Conservation (phyloP, 2,113 vertebrate species). For the Picathartes gymnocephalus region DNA sequence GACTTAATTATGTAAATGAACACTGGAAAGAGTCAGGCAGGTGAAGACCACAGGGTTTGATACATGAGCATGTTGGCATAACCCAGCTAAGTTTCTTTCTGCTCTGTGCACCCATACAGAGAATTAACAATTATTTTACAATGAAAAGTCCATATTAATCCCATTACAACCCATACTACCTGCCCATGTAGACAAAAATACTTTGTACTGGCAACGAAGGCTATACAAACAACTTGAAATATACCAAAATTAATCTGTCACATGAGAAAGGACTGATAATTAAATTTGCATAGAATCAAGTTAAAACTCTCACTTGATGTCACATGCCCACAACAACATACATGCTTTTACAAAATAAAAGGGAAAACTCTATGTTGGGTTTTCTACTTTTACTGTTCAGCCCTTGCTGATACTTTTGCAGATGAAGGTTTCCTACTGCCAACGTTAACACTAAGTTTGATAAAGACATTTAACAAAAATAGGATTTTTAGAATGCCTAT, state of each 20-base stretch:
- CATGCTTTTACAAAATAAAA: not conserved
- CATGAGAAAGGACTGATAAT: not conserved
- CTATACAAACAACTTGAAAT: not conserved
- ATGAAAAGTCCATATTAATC: not conserved
- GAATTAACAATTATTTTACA: not conserved
- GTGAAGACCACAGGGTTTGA: slow-evolving; percentile 5
- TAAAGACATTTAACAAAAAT: not conserved
- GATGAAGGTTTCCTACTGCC: not conserved
- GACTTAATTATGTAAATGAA: slow-evolving; percentile 27
- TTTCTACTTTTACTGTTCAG: not conserved
- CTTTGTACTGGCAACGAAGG: not conserved
- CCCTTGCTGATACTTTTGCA: not conserved
- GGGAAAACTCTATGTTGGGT: not conserved
- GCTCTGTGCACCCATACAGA: not conserved
- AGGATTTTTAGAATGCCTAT: not conserved
- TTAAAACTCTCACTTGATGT: not conserved
- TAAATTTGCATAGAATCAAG: not conserved
- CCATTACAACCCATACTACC: not conserved
- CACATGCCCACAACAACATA: not conserved
- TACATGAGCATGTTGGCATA: not conserved
- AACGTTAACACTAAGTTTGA: not conserved
- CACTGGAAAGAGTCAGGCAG: not conserved
- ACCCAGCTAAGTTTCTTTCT: not conserved
- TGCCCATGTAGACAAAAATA: not conserved
- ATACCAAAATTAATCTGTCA: not conserved